Evolutionary conservation across 2,797 vertebrate genomes (phyloP).

Genomic region (Epinephelus coioides): DNA sequence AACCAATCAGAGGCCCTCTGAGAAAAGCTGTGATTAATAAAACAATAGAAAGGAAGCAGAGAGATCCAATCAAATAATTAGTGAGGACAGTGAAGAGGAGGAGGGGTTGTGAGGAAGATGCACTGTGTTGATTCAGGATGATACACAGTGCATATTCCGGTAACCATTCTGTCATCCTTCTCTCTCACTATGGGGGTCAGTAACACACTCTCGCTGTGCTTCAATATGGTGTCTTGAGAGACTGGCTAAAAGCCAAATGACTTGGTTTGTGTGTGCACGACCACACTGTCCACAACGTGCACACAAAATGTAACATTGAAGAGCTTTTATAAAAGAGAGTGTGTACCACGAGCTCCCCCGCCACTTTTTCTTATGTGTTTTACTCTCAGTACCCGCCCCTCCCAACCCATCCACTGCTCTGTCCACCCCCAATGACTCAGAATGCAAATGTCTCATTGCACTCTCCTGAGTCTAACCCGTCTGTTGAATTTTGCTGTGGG

Average conservation of each 20-base stretch:
- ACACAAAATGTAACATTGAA: conserved; percentile 32
- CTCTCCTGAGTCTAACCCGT: neutral
- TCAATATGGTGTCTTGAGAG: conserved; percentile 75
- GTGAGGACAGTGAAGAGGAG: conserved; percentile 22
- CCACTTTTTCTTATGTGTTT: conserved; percentile 6
- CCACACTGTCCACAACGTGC: conserved; percentile 7
- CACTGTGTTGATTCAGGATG: conserved; percentile 43
- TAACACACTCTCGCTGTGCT: conserved; percentile 72
- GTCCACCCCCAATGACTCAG: conserved; percentile 31
- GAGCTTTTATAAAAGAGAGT: conserved; percentile 22
- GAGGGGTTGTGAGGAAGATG: conserved; percentile 46
- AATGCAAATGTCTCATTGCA: conserved; percentile 27
- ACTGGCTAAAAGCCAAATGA: conserved; percentile 50
- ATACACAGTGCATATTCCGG: conserved; percentile 48
- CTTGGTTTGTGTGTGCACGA: conserved; percentile 23
- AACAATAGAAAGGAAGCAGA: conserved; percentile 21
- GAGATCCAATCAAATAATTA: conserved; percentile 9
- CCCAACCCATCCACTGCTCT: conserved; percentile 32
- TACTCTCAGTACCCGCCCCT: conserved; percentile 27
- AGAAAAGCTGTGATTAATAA: conserved; percentile 42
- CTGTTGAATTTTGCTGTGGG: conserved; percentile 31
- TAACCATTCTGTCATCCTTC: conserved; percentile 58
- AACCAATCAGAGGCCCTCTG: conserved; percentile 70
- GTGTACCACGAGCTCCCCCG: neutral
- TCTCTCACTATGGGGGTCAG: conserved; percentile 58